phyloP scores from a whole-genome alignment of 2,888 invertebrate genomes.

The Apodemia mormo region DNA sequence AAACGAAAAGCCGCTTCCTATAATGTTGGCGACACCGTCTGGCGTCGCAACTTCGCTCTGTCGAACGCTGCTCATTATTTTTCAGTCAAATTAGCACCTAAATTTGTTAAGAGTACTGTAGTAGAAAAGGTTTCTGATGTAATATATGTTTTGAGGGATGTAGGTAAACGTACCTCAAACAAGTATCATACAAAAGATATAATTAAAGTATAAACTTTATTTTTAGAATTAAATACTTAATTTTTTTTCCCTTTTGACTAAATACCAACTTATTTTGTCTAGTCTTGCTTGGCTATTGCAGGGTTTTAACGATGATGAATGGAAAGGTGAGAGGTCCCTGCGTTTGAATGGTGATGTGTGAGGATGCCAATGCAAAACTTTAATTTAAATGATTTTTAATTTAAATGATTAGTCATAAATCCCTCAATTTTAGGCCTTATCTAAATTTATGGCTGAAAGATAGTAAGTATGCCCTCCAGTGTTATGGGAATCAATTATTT shows the following conservation, averaged over 20 bases:
- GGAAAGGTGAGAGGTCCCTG: not conserved
- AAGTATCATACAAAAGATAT: not conserved
- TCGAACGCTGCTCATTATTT: not conserved
- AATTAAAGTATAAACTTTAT: not conserved
- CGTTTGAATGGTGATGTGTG: not conserved
- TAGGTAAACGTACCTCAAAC: not conserved
- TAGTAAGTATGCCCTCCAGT: too few relatives aligned
- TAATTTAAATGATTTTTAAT: too few relatives aligned
- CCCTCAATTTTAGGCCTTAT: too few relatives aligned
- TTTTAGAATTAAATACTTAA: not conserved
- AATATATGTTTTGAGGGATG: not conserved
- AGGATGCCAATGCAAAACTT: not conserved
- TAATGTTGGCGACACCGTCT: not conserved
- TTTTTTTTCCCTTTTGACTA: not conserved
- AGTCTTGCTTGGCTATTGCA: not conserved
- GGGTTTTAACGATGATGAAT: not conserved
- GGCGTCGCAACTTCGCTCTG: not conserved
- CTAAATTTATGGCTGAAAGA: too few relatives aligned
- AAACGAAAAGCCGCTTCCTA: not conserved
- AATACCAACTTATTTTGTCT: not conserved
- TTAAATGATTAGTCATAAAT: too few relatives aligned
- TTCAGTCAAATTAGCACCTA: not conserved
- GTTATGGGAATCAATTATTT: too few relatives aligned
- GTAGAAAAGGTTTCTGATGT: not conserved
- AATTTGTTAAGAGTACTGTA: conserved; percentile 4